These are phyloP conservation scores for Volucella zonaria DNA, from an alignment of 2,888 invertebrate genomes.

Conservation along the genomic window DNA sequence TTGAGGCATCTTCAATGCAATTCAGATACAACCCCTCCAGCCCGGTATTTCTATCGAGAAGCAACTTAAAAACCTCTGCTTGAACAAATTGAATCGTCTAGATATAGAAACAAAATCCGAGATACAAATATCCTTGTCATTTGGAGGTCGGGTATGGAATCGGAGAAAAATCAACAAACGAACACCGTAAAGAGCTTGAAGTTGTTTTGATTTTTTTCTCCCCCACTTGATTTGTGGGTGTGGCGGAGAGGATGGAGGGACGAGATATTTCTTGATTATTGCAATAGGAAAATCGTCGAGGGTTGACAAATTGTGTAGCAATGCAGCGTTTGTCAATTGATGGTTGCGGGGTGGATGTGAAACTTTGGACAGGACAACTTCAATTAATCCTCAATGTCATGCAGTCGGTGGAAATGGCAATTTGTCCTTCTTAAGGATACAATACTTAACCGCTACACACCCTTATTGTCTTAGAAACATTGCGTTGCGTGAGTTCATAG, in stretches of 20 bases:
- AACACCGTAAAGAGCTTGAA: constrained; percentile 14
- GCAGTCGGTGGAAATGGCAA: constrained; percentile 19
- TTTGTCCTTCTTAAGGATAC: constrained; percentile 38
- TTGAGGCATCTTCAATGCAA: constrained; percentile 25
- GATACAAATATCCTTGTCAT: background rate
- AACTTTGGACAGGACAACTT: constrained; percentile 22
- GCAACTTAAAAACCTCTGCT: background rate
- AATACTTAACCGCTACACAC: background rate
- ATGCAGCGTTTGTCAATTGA: background rate
- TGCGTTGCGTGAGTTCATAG: constrained; percentile 26
- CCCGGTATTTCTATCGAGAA: constrained; percentile 11
- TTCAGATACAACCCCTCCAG: constrained; percentile 1
- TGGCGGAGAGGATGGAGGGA: background rate
- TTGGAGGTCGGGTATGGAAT: background rate
- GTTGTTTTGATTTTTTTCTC: constrained; percentile 27
- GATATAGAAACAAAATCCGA: background rate
- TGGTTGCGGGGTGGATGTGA: background rate
- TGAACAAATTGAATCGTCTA: constrained; percentile 1
- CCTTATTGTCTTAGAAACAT: background rate
- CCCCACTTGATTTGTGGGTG: background rate
- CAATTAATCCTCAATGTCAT: constrained; percentile 42
- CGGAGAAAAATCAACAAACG: constrained; percentile 23
- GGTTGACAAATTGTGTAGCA: constrained; percentile 21
- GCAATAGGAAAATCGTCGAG: constrained; percentile 2
- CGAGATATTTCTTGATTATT: constrained; percentile 18